Conservation (phyloP, 2,113 vertebrate species). For the Illadopsis cleaveri region DNA sequence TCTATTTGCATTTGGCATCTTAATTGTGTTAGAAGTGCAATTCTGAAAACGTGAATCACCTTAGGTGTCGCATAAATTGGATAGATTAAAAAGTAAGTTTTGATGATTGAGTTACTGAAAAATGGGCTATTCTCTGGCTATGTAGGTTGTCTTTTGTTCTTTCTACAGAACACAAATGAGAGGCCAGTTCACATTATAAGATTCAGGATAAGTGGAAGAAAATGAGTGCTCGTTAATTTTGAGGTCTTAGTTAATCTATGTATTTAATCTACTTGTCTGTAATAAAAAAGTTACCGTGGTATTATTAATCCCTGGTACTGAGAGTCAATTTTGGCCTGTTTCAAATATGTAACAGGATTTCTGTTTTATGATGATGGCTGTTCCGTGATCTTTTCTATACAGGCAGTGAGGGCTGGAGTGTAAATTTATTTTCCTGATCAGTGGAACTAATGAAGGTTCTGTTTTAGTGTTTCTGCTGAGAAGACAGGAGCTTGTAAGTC, state of each 20-base stretch:
- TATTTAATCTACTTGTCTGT: not conserved
- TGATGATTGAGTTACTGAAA: not conserved
- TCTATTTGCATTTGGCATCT: not conserved
- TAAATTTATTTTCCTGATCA: not conserved
- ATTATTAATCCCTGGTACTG: not conserved
- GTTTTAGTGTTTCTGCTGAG: not conserved
- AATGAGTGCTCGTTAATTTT: not conserved
- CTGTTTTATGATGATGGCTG: not conserved
- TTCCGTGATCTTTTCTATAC: rapidly evolving
- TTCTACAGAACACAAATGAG: not conserved
- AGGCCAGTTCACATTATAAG: constrained; percentile 30
- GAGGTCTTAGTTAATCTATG: not conserved
- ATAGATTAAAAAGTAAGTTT: constrained; percentile 25
- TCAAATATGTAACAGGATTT: not conserved
- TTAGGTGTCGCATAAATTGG: not conserved
- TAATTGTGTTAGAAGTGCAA: not conserved
- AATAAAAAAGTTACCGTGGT: not conserved
- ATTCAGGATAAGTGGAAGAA: constrained; percentile 21
- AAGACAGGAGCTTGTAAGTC: not conserved
- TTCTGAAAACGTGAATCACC: not conserved
- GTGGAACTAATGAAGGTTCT: not conserved
- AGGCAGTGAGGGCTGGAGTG: not conserved
- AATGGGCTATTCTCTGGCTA: not conserved
- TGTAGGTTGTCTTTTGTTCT: constrained; percentile 17
- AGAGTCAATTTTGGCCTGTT: not conserved